These are phyloP conservation scores for Otolemur garnettii DNA, from an alignment of 2,113 vertebrate species.

Conservation along the genomic window DNA sequence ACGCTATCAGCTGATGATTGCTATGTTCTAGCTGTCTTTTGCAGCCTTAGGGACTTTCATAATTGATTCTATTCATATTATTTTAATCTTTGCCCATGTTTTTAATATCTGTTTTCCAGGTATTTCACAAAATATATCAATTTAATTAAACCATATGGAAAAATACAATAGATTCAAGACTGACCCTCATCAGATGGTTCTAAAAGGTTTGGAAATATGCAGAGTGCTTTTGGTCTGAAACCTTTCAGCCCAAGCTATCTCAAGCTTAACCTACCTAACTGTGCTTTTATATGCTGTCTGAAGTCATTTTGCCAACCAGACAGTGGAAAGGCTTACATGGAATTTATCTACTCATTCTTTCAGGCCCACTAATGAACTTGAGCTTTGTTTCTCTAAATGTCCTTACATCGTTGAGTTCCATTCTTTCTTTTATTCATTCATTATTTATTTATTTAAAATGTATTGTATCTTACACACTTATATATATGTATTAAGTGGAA, in stretches of 20 bases:
- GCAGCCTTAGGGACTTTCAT: constrained; percentile 58
- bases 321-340: not conserved
- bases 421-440: not conserved
- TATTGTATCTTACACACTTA: not conserved
- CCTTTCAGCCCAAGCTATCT: not conserved
- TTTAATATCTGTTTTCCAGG: constrained; percentile 49
- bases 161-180: not conserved
- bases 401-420: not conserved
- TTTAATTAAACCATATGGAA: not conserved
- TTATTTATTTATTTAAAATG: not conserved
- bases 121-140: constrained; percentile 47
- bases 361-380: not conserved
- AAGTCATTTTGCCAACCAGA: not conserved
- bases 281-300: not conserved
- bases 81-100: constrained; percentile 58
- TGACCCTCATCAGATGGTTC: not conserved
- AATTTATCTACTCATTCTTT: not conserved
- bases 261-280: not conserved
- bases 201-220: not conserved
- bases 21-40: constrained; percentile 73
- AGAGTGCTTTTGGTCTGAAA: not conserved
- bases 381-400: constrained; percentile 4
- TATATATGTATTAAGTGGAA: not conserved
- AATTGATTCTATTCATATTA: constrained; percentile 48
- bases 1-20: constrained; percentile 63